Evolutionary conservation across 2,888 invertebrate species (phyloP), one percentile per base, ranked within the genome.

Genomic region (Drosophila merina): DNA sequence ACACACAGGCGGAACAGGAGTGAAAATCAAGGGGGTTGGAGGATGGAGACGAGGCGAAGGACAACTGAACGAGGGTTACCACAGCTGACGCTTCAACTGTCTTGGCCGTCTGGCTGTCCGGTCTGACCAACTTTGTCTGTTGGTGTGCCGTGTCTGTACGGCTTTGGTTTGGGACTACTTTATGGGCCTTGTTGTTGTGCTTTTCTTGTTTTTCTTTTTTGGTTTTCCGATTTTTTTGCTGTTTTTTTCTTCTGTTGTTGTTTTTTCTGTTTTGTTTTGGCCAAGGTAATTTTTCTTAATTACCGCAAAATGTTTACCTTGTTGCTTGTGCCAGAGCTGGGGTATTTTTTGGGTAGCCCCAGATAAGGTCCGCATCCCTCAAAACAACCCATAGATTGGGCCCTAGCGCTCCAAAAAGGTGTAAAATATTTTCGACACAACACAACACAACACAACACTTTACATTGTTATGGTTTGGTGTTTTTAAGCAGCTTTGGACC

Each of bases 251-350:
- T 33, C n/a, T 33, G 40, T 45, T 42, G n/a, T 42, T 42, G 14
- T 42, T 42, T 56, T 54, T 49, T 75, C 33, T 56, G 25, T 45
- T 33, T 40, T 58, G 57, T 57, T 49, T 58, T 64, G 64, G 56
- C 62, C 74, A 77, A 84, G 86, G 88, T 84, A 84, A 84, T 84
- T 88, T 88, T 88, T 88, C 83, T 84, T 84, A 84, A 84, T 84
- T 84, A 84, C 88, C 83, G 73, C 79, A 82, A 82, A 84, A 84
- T 87, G 86, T 84, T 84, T 88, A 74, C 86, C 83, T 88, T 86
- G 88, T 86, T 79, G 88, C 86, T 88, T 68, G 76, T 72, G 74
- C 72, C 70, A 69, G 66, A 58, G 63, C 74, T 71, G 70, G 75
- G 12, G 48, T 49, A 28, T 54, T 60, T 70, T 48, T 54, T 10